Evolutionary conservation across 1,140 invertebrate species (phyloP).

Genomic region (Trichoplusia ni): DNA sequence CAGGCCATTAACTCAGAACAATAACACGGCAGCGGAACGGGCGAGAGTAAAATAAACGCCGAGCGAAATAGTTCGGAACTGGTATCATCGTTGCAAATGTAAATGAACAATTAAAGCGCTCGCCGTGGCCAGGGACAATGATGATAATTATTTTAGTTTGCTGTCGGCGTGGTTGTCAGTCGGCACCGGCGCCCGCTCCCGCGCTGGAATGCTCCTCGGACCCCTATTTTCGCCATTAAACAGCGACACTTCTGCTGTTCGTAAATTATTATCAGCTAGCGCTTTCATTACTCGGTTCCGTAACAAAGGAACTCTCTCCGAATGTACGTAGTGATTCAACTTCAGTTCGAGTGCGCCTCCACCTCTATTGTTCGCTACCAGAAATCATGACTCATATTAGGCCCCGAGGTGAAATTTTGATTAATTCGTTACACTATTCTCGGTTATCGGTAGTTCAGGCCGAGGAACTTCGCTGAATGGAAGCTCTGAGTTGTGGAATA

Average conservation of each 20-base stretch:
- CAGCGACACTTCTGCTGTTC: slow-evolving; percentile 80
- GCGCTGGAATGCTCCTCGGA: slow-evolving; percentile 75
- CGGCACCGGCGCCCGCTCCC: slow-evolving; percentile 47
- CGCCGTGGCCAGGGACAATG: slow-evolving; percentile 78
- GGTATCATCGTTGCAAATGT: slow-evolving; percentile 80
- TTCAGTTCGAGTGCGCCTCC: slow-evolving; percentile 68
- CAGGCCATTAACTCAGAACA: slow-evolving; percentile 77
- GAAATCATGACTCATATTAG: slow-evolving; percentile 77
- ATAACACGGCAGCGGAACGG: slow-evolving; percentile 67
- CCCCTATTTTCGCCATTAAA: slow-evolving; percentile 78
- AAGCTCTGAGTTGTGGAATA: slow-evolving; percentile 47
- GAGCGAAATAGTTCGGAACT: slow-evolving; percentile 77
- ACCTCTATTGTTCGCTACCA: slow-evolving; percentile 68
- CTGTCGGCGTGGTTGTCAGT: slow-evolving; percentile 73
- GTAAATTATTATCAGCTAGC: slow-evolving; percentile 80
- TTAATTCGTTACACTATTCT: slow-evolving; percentile 75
- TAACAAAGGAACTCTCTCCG: slow-evolving; percentile 78
- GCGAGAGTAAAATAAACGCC: slow-evolving; percentile 74
- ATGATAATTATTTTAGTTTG: slow-evolving; percentile 82
- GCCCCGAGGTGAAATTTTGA: slow-evolving; percentile 76
- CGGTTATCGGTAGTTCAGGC: slow-evolving; percentile 57
- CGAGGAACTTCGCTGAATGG: slow-evolving; percentile 65
- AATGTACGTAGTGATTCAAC: slow-evolving; percentile 75
- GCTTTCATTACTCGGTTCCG: slow-evolving; percentile 77
- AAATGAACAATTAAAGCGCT: slow-evolving; percentile 81